These are phyloP conservation scores for Glomeris maerens DNA, from an alignment of 1,140 invertebrate species.

Conservation along the genomic window DNA sequence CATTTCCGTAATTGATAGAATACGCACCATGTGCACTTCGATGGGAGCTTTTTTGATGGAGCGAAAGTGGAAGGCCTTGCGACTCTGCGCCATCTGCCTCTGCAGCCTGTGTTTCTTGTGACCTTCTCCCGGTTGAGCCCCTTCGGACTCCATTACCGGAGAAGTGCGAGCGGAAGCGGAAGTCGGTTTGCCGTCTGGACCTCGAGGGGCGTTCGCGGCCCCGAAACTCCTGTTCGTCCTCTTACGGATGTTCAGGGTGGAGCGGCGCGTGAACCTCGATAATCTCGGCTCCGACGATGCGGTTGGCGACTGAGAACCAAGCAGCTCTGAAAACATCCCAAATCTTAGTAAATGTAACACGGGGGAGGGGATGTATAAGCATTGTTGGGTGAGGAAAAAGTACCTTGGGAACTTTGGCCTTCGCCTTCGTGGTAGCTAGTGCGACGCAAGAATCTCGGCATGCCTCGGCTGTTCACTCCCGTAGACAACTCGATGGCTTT, in stretches of 20 bases:
- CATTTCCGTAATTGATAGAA: background rate
- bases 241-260: slow-evolving; percentile 4
- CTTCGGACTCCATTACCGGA: slow-evolving; percentile 41
- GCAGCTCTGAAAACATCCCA: background rate
- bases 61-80: slow-evolving; percentile 78
- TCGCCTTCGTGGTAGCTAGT: slow-evolving; percentile 27
- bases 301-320: slow-evolving; percentile 9
- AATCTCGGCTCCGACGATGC: slow-evolving; percentile 9
- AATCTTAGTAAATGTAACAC: background rate
- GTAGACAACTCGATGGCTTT: slow-evolving; percentile 4
- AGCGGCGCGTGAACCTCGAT: slow-evolving; percentile 2
- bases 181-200: slow-evolving; percentile 5
- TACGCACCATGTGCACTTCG: background rate
- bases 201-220: background rate
- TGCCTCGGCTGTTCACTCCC: slow-evolving; percentile 9
- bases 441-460: slow-evolving; percentile 25
- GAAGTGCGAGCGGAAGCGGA: slow-evolving; percentile 50
- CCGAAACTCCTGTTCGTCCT: background rate
- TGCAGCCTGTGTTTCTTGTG: slow-evolving; percentile 62
- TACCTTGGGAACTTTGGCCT: slow-evolving; percentile 20
- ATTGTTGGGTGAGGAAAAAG: background rate
- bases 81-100: slow-evolving; percentile 78
- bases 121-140: slow-evolving; percentile 19
- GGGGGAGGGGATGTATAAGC: background rate
- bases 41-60: slow-evolving; percentile 45